Evolutionary conservation across 2,113 vertebrate genomes (phyloP).

Genomic region (Stigmatopora nigra): DNA sequence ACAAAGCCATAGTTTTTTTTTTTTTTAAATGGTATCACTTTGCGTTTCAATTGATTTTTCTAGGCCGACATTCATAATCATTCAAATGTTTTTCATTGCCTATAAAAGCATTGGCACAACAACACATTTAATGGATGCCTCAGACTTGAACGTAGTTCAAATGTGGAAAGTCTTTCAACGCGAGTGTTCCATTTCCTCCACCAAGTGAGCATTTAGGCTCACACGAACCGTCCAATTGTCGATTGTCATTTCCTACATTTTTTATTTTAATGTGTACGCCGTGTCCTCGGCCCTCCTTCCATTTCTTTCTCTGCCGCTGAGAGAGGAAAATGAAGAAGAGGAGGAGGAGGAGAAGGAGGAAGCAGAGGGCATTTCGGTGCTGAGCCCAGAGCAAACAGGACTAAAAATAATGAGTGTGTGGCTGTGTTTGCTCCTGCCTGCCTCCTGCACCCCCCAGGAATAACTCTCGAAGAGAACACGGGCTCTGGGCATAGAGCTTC

Average conservation of each 20-base stretch:
- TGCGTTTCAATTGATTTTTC: too few species aligned
- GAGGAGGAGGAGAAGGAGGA: neutral
- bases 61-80: neutral
- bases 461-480: constrained; percentile 60
- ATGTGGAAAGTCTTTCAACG: neutral
- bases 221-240: neutral
- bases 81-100: neutral
- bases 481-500: constrained; percentile 51
- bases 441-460: constrained; percentile 52
- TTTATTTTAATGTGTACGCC: constrained; percentile 38
- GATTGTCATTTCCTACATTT: constrained; percentile 37
- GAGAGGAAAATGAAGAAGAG: constrained; percentile 7
- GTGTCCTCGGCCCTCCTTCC: constrained; percentile 37
- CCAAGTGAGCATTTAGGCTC: neutral
- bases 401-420: constrained; percentile 73
- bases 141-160: neutral
- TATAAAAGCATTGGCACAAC: neutral
- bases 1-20: too few species aligned
- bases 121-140: neutral
- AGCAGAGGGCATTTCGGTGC: constrained; percentile 46
- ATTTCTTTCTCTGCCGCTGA: constrained; percentile 45
- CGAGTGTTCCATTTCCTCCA: neutral
- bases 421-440: constrained; percentile 63
- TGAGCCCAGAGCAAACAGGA: constrained; percentile 65
- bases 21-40: too few species aligned